Conservation (phyloP, 2,113 vertebrate genomes). For the Dissostichus mawsoni region DNA sequence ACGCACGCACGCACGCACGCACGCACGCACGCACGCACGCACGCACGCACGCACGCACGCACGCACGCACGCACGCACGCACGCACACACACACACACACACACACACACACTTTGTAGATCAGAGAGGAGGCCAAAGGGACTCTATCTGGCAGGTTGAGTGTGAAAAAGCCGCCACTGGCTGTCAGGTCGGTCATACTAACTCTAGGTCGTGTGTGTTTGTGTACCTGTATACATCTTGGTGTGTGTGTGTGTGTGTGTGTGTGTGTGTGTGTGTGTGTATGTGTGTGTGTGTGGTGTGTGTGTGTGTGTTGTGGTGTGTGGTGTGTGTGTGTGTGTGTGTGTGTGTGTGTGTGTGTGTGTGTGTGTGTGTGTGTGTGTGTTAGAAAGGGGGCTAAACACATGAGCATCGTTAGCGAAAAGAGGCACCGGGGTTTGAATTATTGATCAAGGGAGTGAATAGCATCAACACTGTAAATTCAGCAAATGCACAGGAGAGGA, state of each 20-base stretch:
- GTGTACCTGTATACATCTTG: conserved; percentile 3
- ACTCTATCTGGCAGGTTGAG: conserved; percentile 33
- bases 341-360: conserved; percentile 23
- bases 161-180: conserved; percentile 46
- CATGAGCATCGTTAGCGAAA: conserved; percentile 53
- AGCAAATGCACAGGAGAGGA: conserved; percentile 46
- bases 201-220: conserved; percentile 19
- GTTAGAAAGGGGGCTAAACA: conserved; percentile 6
- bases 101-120: neutral
- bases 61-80: too few relatives aligned
- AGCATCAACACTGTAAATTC: conserved; percentile 60
- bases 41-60: too few relatives aligned
- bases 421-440: conserved; percentile 67
- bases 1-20: too few relatives aligned
- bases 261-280: conserved; percentile 29
- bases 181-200: conserved; percentile 25
- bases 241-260: conserved; percentile 11
- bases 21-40: too few relatives aligned
- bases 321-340: conserved; percentile 21
- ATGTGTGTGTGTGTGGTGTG: conserved; percentile 22
- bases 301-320: conserved; percentile 27
- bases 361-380: conserved; percentile 23
- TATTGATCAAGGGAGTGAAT: conserved; percentile 75
- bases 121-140: conserved; percentile 36
- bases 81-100: conserved; percentile 31